Evolutionary conservation across 92 coral and sea anemone genomes (phyloP).

Genomic region (Epizoanthus stellaris): DNA sequence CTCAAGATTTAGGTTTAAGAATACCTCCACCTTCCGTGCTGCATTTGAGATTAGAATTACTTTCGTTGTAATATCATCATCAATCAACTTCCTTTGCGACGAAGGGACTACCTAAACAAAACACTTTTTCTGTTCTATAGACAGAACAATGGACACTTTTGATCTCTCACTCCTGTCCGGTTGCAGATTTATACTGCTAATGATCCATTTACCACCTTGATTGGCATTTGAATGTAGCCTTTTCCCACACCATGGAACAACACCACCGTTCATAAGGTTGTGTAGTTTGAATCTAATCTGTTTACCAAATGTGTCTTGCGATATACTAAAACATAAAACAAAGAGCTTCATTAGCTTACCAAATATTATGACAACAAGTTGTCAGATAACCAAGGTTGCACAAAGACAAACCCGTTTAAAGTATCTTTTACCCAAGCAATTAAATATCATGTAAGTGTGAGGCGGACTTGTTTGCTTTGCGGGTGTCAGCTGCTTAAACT

Average conservation of each 20-base stretch:
- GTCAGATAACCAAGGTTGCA: neutral
- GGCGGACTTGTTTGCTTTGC: neutral
- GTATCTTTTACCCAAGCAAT: neutral
- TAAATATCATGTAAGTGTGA: neutral
- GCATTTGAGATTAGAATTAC: too few relatives aligned
- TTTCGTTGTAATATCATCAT: too few relatives aligned
- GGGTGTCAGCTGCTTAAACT: slow-evolving; percentile 21
- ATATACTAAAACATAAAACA: slow-evolving; percentile 7
- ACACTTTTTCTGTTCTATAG: too few relatives aligned
- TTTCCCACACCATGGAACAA: neutral
- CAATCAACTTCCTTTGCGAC: too few relatives aligned
- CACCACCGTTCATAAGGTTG: neutral
- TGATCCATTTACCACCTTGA: neutral
- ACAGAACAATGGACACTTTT: too few relatives aligned
- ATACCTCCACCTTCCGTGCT: neutral
- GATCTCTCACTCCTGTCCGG: too few relatives aligned
- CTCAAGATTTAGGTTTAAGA: neutral
- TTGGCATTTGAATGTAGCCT: too few relatives aligned
- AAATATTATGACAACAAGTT: slow-evolving; percentile 8
- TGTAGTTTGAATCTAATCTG: neutral
- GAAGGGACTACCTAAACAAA: too few relatives aligned
- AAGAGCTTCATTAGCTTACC: slow-evolving; percentile 6
- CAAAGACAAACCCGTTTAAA: neutral
- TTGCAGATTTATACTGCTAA: too few relatives aligned
- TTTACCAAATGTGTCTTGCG: neutral